phyloP scores from a whole-genome alignment of 37 sponge, comb jelly and placozoan genomes.

The Geodia barretti region DNA sequence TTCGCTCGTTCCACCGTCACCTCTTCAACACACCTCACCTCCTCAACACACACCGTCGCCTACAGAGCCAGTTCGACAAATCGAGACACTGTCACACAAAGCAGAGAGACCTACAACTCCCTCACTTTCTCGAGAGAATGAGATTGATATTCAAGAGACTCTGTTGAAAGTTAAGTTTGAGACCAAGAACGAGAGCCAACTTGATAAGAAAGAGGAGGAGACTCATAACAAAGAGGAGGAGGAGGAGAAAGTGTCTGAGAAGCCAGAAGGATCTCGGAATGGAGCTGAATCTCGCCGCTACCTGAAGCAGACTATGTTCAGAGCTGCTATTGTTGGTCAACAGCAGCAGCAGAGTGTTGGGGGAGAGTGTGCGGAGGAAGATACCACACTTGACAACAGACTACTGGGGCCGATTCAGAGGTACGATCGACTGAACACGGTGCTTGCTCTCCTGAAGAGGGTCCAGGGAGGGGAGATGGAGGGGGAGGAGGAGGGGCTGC shows the following conservation, averaged over 20 bases:
- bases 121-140: no score
- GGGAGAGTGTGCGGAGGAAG: background rate
- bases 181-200: no score
- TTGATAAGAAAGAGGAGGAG: no score
- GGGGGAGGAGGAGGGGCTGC: background rate
- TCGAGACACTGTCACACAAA: no score
- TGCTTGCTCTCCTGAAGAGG: conserved; percentile 36
- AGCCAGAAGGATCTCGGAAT: background rate
- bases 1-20: no score
- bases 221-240: background rate
- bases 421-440: conserved; percentile 30
- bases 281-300: background rate
- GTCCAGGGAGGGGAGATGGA: conserved; percentile 12
- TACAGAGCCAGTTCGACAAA: no score
- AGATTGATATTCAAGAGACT: no score
- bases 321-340: background rate
- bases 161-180: no score
- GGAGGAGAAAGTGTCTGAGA: background rate
- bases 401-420: conserved; percentile 20
- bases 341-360: background rate
- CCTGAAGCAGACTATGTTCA: background rate
- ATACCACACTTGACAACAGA: background rate
- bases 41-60: no score
- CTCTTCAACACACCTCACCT: no score
- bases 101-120: no score